phyloP scores from a whole-genome alignment of 2,797 vertebrate species.

The Crenichthys baileyi region DNA sequence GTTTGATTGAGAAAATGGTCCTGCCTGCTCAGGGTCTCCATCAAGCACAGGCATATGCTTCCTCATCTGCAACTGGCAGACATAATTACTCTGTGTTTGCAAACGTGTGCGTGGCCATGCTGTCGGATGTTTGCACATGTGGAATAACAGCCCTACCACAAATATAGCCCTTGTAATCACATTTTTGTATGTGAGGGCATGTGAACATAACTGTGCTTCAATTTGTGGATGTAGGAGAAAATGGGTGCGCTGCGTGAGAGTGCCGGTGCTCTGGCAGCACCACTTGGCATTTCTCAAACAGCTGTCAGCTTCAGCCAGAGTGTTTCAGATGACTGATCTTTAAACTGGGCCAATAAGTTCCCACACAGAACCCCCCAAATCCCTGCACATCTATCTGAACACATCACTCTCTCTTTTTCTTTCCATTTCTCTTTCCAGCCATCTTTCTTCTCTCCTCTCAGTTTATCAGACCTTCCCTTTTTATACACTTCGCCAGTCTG shows the following conservation, averaged over 20 bases:
- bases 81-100: conserved; percentile 9
- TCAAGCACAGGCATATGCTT: conserved; percentile 50
- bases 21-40: conserved; percentile 58
- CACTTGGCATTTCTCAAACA: conserved; percentile 62
- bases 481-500: background rate
- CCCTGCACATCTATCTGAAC: conserved; percentile 41
- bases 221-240: background rate
- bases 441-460: background rate
- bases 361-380: conserved; percentile 48
- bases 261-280: conserved; percentile 38
- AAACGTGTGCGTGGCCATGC: conserved; percentile 16
- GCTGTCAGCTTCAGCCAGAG: conserved; percentile 68
- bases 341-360: conserved; percentile 71
- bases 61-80: conserved; percentile 45
- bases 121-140: conserved; percentile 28
- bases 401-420: conserved; percentile 41
- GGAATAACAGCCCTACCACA: background rate
- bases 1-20: conserved; percentile 55
- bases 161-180: conserved; percentile 23
- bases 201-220: conserved; percentile 1
- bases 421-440: conserved; percentile 42
- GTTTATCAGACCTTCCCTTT: background rate
- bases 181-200: background rate
- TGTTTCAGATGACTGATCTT: conserved; percentile 72
- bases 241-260: background rate